These are phyloP conservation scores for Heliconius hortense DNA, from an alignment of 2,888 invertebrate species.

Conservation along the genomic window DNA sequence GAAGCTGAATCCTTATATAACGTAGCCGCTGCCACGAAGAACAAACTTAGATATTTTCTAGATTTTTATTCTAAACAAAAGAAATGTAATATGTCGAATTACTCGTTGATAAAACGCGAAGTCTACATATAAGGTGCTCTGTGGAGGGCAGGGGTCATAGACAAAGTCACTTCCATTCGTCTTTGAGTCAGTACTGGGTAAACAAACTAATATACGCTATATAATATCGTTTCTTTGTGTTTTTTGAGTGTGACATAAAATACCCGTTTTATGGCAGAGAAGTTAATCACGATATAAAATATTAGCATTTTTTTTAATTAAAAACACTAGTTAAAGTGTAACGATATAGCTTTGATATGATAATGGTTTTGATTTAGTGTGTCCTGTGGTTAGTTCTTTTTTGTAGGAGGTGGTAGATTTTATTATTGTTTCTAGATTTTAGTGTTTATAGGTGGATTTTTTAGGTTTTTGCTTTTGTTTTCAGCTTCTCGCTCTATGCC, in stretches of 20 bases:
- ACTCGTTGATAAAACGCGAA: slow-evolving; percentile 9
- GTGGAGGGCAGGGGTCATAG: slow-evolving; percentile 61
- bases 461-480: not conserved
- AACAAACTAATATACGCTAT: slow-evolving; percentile 55
- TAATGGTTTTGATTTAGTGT: not conserved
- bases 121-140: slow-evolving; percentile 25
- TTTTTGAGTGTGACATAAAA: slow-evolving; percentile 42
- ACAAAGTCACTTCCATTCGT: slow-evolving; percentile 76
- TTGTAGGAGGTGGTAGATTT: slow-evolving; percentile 1
- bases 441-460: not conserved
- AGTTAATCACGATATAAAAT: slow-evolving; percentile 33
- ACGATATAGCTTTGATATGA: slow-evolving; percentile 1
- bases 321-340: slow-evolving; percentile 22
- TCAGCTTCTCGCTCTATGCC: no score
- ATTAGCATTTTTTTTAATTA: slow-evolving; percentile 15
- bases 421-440: not conserved
- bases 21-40: not conserved
- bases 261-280: slow-evolving; percentile 32
- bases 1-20: no score
- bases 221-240: slow-evolving; percentile 43
- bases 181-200: slow-evolving; percentile 62
- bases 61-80: slow-evolving; percentile 9
- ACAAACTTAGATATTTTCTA: no score
- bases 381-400: not conserved
- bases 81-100: slow-evolving; percentile 11